These are phyloP conservation scores for Drosophila lacteicornis DNA, from an alignment of 1,140 invertebrate genomes.

Conservation along the genomic window DNA sequence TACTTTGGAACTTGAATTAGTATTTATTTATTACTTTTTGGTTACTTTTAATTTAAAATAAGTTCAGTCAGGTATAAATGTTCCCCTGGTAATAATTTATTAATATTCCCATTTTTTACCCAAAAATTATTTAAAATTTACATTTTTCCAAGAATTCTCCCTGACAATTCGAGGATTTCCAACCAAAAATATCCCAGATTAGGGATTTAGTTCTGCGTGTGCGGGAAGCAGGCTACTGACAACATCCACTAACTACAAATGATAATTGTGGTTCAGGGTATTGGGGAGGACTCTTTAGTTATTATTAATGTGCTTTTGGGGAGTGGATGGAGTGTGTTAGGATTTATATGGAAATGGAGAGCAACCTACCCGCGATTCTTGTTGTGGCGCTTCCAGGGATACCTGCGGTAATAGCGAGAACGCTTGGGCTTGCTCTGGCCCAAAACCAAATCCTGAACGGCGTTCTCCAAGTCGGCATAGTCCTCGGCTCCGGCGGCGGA, in stretches of 20 bases:
- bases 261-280: constrained; percentile 25
- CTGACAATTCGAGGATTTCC: constrained; percentile 18
- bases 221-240: constrained; percentile 7
- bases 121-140: background rate
- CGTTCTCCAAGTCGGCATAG: constrained; percentile 60
- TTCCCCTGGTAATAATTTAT: background rate
- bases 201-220: constrained; percentile 8
- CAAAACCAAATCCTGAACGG: constrained; percentile 35
- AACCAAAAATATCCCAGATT: background rate
- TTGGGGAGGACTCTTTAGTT: constrained; percentile 4
- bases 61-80: background rate
- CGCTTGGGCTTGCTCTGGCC: constrained; percentile 83
- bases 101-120: background rate
- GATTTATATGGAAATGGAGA: background rate
- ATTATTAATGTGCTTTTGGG: constrained; percentile 14
- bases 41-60: background rate
- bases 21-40: too few species aligned
- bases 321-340: background rate
- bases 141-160: background rate
- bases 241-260: constrained; percentile 62
- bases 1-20: too few species aligned
- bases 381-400: constrained; percentile 87
- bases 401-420: constrained; percentile 87
- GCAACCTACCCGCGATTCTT: constrained; percentile 76
- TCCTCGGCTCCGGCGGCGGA: constrained; percentile 40